Evolutionary conservation across 2,888 invertebrate species (phyloP), one percentile per base, ranked within the genome.

Genomic region (Aphodius granarius): DNA sequence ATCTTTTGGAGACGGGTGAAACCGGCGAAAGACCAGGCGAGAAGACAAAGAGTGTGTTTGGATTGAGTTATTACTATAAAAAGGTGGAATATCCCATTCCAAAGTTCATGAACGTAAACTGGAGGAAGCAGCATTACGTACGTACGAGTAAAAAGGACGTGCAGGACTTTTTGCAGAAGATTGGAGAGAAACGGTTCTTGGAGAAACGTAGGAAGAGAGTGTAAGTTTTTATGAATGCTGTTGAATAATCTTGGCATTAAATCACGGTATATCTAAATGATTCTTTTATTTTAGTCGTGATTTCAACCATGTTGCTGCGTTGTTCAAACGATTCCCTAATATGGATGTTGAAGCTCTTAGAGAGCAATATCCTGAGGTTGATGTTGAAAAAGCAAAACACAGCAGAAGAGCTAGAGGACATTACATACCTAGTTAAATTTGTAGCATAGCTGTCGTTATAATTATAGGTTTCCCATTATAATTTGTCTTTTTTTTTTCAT

Each of bases 1-100:
- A 94, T 86, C 85, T 93, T 80, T 88, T 99, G 73, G 99, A 99
- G 89, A 96, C 95, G 5, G 97, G 97, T 0, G 92, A 93, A 84
- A 92, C 91, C 76, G 96, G 96, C 2, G 96, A 96, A 86, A 89
- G 94, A 64, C 94, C 94, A 2, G 89, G 89, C 0, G 89, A 90
- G 83, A 83, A 91, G 78, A 90, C 89, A 17, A 83, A 88, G 0
- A 92, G 89, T 85, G 82, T 88, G 16, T 86, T 95, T 78, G 95
- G 95, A 79, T 85, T 92, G 72, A 88, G 86, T 73, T 89, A 88
- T 76, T 89, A 88, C 77, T 90, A 92, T 82, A 88, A 85, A 80
- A 89, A 89, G 80, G 84, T 86, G 22, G 94, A 95, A 83, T 89
- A 95, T 84, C 79, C 85, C 0, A 84, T 94, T 76, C 95, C 95